Conservation (phyloP, 2,113 vertebrate genomes). For the Hippocampus abdominalis region DNA sequence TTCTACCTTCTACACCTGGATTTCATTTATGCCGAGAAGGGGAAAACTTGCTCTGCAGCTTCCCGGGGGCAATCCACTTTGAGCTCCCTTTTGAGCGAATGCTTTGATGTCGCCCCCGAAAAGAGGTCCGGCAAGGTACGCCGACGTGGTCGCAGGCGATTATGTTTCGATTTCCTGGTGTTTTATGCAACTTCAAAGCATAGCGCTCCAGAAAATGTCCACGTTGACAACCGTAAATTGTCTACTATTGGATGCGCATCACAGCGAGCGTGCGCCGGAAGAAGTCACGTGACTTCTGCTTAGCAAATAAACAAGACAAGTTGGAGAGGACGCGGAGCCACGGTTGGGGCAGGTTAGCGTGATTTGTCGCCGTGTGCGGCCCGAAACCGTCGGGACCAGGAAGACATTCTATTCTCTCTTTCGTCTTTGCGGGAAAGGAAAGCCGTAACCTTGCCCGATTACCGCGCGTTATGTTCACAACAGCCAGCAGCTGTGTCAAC, state of each 20-base stretch:
- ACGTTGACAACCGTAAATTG: neutral
- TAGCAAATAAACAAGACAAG: constrained; percentile 3
- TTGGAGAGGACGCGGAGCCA: constrained; percentile 5
- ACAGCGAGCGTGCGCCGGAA: neutral
- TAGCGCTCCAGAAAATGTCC: neutral
- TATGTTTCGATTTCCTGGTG: neutral
- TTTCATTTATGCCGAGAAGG: neutral
- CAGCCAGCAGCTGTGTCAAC: constrained; percentile 66
- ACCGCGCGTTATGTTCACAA: constrained; percentile 39
- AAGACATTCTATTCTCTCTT: neutral
- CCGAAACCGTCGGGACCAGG: neutral
- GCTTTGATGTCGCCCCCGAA: neutral
- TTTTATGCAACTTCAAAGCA: neutral
- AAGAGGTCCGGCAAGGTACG: neutral
- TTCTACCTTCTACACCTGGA: neutral
- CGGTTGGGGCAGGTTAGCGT: neutral
- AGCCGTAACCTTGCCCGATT: constrained; percentile 23
- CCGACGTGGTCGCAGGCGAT: neutral
- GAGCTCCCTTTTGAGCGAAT: neutral
- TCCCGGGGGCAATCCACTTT: neutral
- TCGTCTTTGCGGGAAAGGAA: constrained; percentile 7
- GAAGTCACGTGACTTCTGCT: constrained; percentile 1
- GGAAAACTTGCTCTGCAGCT: neutral
- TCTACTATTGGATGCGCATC: neutral
- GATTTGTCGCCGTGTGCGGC: neutral